Evolutionary conservation across 2,888 invertebrate genomes (phyloP).

Genomic region (Noctua fimbriata): DNA sequence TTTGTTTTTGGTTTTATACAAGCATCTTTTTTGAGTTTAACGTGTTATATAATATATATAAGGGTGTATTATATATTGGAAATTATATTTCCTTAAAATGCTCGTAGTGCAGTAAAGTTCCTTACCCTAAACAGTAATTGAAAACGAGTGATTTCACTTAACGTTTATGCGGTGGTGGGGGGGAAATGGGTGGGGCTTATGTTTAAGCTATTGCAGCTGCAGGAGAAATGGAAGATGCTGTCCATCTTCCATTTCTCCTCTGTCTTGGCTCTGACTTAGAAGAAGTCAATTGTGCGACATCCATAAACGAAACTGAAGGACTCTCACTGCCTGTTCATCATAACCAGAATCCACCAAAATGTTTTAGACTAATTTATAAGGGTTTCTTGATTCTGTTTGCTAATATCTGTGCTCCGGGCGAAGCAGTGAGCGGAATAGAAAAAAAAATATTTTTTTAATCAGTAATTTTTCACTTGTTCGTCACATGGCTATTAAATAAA

Average conservation of each 20-base stretch:
- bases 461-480: neutral
- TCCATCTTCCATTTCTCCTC: neutral
- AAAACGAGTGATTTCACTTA: neutral
- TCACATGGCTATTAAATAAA: neutral
- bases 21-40: neutral
- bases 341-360: neutral
- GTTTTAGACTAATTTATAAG: neutral
- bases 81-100: neutral
- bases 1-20: neutral
- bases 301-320: neutral
- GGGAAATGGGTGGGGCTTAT: neutral
- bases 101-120: neutral
- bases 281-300: neutral
- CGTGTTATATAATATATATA: neutral
- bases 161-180: neutral
- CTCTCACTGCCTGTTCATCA: neutral
- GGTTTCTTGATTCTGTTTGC: neutral
- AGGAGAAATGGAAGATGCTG: too few species aligned
- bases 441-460: neutral
- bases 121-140: neutral
- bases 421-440: neutral
- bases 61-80: neutral
- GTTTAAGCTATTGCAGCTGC: neutral
- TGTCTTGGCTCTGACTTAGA: conserved; percentile 1
- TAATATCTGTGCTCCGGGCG: neutral